These are phyloP conservation scores for Uropetala carovei DNA, from an alignment of 2,888 invertebrate species.

Conservation along the genomic window DNA sequence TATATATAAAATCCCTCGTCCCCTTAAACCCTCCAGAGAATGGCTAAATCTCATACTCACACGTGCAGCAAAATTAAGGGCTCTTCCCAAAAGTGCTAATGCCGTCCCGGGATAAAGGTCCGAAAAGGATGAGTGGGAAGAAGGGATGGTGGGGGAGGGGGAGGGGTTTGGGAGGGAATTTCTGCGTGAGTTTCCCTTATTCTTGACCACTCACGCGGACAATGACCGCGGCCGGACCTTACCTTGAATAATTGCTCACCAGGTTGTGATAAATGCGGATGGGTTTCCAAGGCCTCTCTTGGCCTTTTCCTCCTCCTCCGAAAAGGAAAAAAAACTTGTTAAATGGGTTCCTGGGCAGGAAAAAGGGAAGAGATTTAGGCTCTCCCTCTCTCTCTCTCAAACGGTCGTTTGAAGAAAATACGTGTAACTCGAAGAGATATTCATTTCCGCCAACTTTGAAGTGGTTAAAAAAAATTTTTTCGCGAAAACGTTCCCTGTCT, in stretches of 20 bases:
- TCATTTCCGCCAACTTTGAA: too few relatives aligned
- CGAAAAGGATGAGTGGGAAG: neutral
- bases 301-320: neutral
- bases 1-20: too few relatives aligned
- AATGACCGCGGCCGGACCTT: neutral
- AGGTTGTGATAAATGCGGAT: neutral
- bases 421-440: too few relatives aligned
- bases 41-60: neutral
- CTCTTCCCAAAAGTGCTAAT: conserved; percentile 27
- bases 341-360: neutral
- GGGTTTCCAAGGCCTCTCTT: neutral
- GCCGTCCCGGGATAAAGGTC: neutral
- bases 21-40: neutral
- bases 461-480: too few relatives aligned
- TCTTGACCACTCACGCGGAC: conserved; percentile 50
- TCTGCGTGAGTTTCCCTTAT: conserved; percentile 13
- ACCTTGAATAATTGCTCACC: conserved; percentile 60
- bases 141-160: too few relatives aligned
- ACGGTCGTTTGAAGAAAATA: too few relatives aligned
- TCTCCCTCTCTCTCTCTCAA: too few relatives aligned
- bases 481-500: too few relatives aligned
- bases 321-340: conserved; percentile 5
- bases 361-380: neutral
- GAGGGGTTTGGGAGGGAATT: too few relatives aligned
- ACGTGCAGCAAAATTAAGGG: conserved; percentile 13